Percentiles rank a stretch among this genome's conserved stretches.
Conservation (phyloP, 2,888 invertebrate species). For the Lumbricus terrestris region DNA sequence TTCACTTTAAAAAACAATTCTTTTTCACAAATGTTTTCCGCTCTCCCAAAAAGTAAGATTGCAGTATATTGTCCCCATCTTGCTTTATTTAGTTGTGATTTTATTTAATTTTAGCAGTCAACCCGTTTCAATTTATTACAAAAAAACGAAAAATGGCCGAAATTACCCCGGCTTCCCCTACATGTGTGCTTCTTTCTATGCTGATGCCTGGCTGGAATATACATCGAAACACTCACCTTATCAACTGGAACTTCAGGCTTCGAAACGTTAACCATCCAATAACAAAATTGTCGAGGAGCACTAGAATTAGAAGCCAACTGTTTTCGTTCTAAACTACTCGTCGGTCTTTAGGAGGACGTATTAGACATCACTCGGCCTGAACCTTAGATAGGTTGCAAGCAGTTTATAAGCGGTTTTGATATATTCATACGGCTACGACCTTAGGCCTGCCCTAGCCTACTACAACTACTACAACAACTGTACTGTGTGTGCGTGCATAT, state of each 20-base stretch:
- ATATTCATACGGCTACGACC: background rate
- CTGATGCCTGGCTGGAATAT: background rate
- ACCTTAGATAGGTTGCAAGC: background rate
- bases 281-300: background rate
- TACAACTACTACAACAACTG: background rate
- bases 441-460: background rate
- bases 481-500: background rate
- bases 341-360: background rate
- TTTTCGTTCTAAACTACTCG: background rate
- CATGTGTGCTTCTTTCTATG: background rate
- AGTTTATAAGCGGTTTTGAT: background rate
- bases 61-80: too few relatives aligned
- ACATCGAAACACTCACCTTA: background rate
- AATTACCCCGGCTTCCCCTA: too few relatives aligned
- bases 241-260: background rate
- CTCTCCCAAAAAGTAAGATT: too few relatives aligned
- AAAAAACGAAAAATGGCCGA: too few relatives aligned
- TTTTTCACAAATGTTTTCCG: too few relatives aligned
- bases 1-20: too few relatives aligned
- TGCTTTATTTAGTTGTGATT: too few relatives aligned
- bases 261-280: conserved; percentile 3
- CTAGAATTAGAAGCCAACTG: background rate
- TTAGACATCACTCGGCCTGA: background rate
- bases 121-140: too few relatives aligned
- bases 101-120: too few relatives aligned